Evolutionary conservation across 2,797 vertebrate species (phyloP).

Genomic region (Eremophila alpestris): DNA sequence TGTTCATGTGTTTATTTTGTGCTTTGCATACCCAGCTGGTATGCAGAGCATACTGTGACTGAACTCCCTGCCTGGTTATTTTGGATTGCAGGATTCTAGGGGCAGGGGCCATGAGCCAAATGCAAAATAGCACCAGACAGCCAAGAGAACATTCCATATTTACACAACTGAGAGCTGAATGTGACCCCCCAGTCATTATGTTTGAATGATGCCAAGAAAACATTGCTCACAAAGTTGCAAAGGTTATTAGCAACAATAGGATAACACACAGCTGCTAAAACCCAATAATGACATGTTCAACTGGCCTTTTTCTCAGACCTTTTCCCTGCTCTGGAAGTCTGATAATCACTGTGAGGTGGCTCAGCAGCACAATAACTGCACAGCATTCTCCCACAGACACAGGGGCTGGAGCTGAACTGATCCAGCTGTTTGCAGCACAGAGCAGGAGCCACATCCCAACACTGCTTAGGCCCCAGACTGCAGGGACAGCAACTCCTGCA

Average conservation of each 20-base stretch:
- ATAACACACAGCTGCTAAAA: constrained; percentile 45
- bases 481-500: neutral
- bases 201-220: constrained; percentile 43
- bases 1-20: neutral
- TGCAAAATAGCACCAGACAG: constrained; percentile 29
- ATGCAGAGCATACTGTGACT: neutral
- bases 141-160: constrained; percentile 43
- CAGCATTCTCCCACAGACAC: neutral
- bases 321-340: neutral
- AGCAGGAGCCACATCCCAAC: neutral
- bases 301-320: constrained; percentile 26
- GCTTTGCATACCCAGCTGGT: neutral
- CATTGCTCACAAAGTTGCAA: constrained; percentile 20
- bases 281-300: neutral
- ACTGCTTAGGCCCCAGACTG: neutral
- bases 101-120: constrained; percentile 24
- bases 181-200: constrained; percentile 28
- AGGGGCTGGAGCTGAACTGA: neutral
- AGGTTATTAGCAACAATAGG: constrained; percentile 45
- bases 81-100: constrained; percentile 6
- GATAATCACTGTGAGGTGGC: neutral
- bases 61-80: constrained; percentile 5
- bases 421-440: constrained; percentile 32
- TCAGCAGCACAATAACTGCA: neutral
- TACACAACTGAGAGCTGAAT: constrained; percentile 38